Evolutionary conservation across 2,113 vertebrate species (phyloP).

Genomic region (Otus sunia): DNA sequence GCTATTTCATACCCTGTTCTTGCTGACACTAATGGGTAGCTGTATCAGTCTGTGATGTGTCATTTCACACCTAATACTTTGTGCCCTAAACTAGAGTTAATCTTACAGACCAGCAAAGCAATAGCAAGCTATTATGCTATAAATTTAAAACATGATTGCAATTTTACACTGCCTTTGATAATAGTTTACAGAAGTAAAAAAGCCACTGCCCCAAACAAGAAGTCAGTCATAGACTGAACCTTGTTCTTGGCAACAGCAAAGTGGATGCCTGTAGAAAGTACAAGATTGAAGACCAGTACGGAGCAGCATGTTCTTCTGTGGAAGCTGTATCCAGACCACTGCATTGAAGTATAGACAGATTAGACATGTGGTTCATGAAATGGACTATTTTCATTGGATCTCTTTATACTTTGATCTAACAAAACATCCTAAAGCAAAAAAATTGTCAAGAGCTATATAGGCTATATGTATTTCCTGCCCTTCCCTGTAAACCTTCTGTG

Average conservation of each 20-base stretch:
- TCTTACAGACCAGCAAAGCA: background rate
- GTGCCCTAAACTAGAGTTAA: background rate
- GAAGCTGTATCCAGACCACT: background rate
- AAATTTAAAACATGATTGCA: background rate
- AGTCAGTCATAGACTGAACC: background rate
- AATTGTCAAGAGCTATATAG: background rate
- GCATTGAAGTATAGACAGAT: background rate
- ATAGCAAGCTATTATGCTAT: background rate
- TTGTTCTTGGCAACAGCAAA: background rate
- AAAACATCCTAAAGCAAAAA: background rate
- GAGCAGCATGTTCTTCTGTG: background rate
- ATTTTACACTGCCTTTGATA: rapidly evolving
- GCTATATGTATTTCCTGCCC: background rate
- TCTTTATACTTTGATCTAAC: background rate
- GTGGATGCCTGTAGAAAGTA: background rate
- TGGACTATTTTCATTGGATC: background rate
- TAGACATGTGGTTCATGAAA: background rate
- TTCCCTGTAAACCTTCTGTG: background rate
- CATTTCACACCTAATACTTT: background rate
- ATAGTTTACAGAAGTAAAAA: background rate
- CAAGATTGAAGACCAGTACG: background rate
- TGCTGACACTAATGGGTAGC: background rate
- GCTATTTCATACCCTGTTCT: background rate
- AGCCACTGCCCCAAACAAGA: background rate
- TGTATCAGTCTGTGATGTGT: background rate